Percentiles rank a stretch among this genome's conserved stretches.
These are phyloP conservation scores for Pimpla rufipes DNA, from an alignment of 2,888 invertebrate species.

Conservation along the genomic window DNA sequence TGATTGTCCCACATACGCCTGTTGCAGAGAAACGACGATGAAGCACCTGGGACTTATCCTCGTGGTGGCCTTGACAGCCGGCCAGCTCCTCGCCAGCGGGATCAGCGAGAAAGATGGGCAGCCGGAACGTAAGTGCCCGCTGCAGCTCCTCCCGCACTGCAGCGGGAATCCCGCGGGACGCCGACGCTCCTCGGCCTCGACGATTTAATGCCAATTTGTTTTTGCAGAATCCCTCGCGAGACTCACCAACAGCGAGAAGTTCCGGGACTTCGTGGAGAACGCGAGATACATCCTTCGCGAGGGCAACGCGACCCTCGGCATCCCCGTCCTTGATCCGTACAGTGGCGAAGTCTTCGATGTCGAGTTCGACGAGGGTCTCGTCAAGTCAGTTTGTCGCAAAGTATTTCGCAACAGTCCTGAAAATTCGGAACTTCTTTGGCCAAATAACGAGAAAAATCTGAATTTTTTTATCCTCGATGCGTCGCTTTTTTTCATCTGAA, in stretches of 20 bases:
- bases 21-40: constrained; percentile 63
- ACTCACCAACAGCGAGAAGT: constrained; percentile 12
- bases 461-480: too few relatives aligned
- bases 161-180: constrained; percentile 9
- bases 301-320: constrained; percentile 70
- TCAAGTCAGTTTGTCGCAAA: constrained; percentile 43
- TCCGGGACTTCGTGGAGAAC: constrained; percentile 55
- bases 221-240: neutral
- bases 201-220: neutral
- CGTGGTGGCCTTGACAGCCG: constrained; percentile 59
- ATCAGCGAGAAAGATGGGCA: constrained; percentile 54
- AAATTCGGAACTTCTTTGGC: too few relatives aligned
- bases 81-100: constrained; percentile 53
- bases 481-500: too few relatives aligned
- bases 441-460: too few relatives aligned
- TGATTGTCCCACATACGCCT: constrained; percentile 61
- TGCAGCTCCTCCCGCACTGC: constrained; percentile 16
- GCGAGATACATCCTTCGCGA: constrained; percentile 68
- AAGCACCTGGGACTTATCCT: constrained; percentile 66
- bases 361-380: constrained; percentile 31
- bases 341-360: neutral
- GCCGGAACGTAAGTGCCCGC: constrained; percentile 57
- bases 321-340: constrained; percentile 78
- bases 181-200: constrained; percentile 6
- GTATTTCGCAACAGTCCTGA: neutral